phyloP scores from a whole-genome alignment of 2,888 invertebrate species.

The Aethes cnicana region DNA sequence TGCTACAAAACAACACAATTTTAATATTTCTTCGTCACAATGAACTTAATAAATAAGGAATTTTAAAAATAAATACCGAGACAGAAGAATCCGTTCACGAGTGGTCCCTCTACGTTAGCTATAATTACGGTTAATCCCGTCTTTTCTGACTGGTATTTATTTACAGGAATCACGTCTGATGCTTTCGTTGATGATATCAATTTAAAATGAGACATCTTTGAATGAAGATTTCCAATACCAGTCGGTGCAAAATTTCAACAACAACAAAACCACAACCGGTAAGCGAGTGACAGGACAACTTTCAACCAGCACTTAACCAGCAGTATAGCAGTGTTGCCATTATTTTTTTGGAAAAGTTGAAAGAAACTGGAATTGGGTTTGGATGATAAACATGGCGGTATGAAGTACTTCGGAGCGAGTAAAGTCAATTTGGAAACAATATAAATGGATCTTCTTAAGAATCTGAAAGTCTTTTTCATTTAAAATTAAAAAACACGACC shows the following conservation, averaged over 20 bases:
- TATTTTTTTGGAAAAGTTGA: too few species aligned
- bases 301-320: too few species aligned
- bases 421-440: too few species aligned
- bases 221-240: not conserved
- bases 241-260: not conserved
- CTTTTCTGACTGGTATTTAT: conserved; percentile 89
- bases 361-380: too few species aligned
- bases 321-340: too few species aligned
- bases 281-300: conserved; percentile 9
- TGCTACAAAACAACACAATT: conserved; percentile 73
- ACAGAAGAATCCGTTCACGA: conserved; percentile 93
- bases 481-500: too few species aligned
- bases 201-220: conserved; percentile 69
- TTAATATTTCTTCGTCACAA: not conserved
- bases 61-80: conserved; percentile 83
- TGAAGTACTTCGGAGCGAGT: too few species aligned
- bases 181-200: conserved; percentile 84
- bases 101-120: conserved; percentile 94
- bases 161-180: conserved; percentile 88
- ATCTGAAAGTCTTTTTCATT: too few species aligned
- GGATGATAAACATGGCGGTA: too few species aligned
- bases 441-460: too few species aligned
- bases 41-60: conserved; percentile 2
- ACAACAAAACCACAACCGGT: conserved; percentile 7
- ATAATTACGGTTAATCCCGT: conserved; percentile 92